These are phyloP conservation scores for Mormoops blainvillei DNA, from an alignment of 2,113 vertebrate species.

Conservation along the genomic window DNA sequence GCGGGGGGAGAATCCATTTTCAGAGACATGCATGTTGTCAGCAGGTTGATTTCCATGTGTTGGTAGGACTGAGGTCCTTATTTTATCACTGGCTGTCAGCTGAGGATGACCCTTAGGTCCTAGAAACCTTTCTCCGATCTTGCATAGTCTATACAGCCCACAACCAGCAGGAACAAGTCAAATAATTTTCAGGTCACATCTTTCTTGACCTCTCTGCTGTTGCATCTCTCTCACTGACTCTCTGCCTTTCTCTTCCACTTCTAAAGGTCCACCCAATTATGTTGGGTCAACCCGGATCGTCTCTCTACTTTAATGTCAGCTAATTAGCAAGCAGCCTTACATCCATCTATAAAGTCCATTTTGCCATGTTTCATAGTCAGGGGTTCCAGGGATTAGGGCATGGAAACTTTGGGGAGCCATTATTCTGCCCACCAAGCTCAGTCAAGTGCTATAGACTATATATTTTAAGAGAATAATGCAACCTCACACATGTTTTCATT, in stretches of 20 bases:
- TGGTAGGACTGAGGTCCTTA: not conserved
- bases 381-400: not conserved
- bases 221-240: not conserved
- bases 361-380: not conserved
- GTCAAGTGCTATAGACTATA: not conserved
- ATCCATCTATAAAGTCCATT: not conserved
- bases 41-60: not conserved
- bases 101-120: not conserved
- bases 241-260: not conserved
- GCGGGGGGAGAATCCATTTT: not conserved
- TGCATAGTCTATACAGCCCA: fast-evolving
- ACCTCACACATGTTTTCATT: not conserved
- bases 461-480: not conserved
- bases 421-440: not conserved
- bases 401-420: not conserved
- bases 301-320: not conserved
- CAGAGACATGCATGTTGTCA: not conserved
- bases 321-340: not conserved
- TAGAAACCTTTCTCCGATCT: not conserved
- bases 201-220: not conserved
- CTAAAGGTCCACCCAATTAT: not conserved
- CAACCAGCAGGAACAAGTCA: not conserved
- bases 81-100: not conserved
- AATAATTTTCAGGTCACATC: not conserved
- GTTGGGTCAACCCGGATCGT: not conserved